Base-by-base conservation (phyloP, 2,113 vertebrate species). In the Xerus inauris region DNA sequence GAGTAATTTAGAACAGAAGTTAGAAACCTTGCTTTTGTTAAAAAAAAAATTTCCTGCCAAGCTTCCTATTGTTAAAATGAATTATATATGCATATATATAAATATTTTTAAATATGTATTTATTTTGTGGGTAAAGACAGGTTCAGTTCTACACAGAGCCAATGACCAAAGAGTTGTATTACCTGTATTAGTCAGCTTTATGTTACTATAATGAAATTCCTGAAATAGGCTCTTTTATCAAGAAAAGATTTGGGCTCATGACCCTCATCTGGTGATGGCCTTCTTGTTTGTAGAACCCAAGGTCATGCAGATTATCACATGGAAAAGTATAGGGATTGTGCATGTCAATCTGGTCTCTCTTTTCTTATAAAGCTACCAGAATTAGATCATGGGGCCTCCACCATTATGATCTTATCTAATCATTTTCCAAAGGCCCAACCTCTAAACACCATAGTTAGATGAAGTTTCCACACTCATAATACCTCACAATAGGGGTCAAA, bases 1-100 rank as follows among this genome's bases (percentile, higher is more conserved):
- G 87, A 94, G 45, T 86, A 97, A 96, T 82, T 97, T 97, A 92
- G 35, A 65, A 95, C 1, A 94, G 77, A 98, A 96, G 84, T 90
- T 96, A 82, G 89, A 98, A 98, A 97, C 10, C 32, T 73, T 94
- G 7, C 11, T 96, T 86, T 95, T 83, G 81, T 82, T 57, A 92
- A 54, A 62, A 96, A 91, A 71, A 11, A 87, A 88, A 73, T 95
- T 89, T 87, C 24, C 47, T 89, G 59, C 92, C 35, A 54, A 92
- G 62, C 38, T 96, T 88, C 54, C 51, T n/a, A 86, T 59, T 94
- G 92, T 71, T 95, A 92, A 54, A 86, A 79, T 71, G 20, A 67
- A 87, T 77, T 30, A 47, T 35, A 32, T 32, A 42, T n/a, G 8
- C 35, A n/a, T n/a, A n/a, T n/a, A 67, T n/a, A 35, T n/a, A 35